These are phyloP conservation scores for Saccopteryx leptura DNA, from an alignment of 2,113 vertebrate genomes.

Conservation along the genomic window DNA sequence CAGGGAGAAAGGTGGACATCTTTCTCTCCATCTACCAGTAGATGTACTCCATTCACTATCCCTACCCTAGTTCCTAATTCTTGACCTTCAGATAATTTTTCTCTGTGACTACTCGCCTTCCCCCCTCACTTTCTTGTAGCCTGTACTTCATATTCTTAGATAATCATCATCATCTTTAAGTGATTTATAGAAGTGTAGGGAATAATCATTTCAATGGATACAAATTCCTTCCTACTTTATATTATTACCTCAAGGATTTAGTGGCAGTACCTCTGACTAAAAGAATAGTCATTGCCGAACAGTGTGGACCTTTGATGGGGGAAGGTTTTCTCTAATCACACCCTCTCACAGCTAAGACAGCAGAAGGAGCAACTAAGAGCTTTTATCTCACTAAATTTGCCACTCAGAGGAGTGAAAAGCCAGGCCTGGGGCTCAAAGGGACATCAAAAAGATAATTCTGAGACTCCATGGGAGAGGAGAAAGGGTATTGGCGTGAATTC, in stretches of 20 bases:
- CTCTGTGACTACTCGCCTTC: neutral
- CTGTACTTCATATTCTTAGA: neutral
- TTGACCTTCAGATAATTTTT: neutral
- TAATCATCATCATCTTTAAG: neutral
- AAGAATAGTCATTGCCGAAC: neutral
- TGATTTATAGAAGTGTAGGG: neutral
- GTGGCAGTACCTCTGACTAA: neutral
- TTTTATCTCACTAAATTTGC: neutral
- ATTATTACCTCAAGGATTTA: neutral
- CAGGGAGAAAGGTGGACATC: neutral
- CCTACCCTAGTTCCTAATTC: neutral
- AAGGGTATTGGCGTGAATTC: constrained; percentile 43
- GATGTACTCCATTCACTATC: neutral
- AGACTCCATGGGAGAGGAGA: neutral
- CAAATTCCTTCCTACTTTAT: neutral
- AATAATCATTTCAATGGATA: neutral
- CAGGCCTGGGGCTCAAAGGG: neutral
- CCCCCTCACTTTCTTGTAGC: neutral
- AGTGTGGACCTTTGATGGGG: neutral
- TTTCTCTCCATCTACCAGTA: neutral
- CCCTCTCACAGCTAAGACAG: neutral
- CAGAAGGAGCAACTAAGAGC: neutral
- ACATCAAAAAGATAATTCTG: constrained; percentile 38
- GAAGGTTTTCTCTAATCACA: neutral
- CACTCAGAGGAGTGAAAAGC: neutral